phyloP scores from a whole-genome alignment of 2,797 vertebrate species.

The Caiman crocodilus region DNA sequence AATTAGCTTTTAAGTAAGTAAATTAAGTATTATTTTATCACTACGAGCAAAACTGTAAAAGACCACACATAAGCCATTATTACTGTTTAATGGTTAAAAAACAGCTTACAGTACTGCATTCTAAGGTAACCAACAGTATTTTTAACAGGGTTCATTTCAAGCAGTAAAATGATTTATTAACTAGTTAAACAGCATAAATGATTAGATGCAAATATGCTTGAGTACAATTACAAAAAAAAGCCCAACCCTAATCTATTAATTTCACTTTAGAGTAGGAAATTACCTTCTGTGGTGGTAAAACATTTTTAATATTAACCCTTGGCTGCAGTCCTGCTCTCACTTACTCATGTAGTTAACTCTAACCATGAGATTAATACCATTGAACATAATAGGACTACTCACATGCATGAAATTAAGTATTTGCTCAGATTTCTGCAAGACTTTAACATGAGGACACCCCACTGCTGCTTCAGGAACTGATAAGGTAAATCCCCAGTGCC shows the following conservation, averaged over 20 bases:
- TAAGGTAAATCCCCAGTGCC: background rate
- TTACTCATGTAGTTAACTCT: background rate
- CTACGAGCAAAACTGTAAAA: conserved; percentile 26
- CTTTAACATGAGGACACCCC: background rate
- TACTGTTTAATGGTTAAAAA: conserved; percentile 48
- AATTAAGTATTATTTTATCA: conserved; percentile 32
- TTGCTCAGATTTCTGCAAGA: background rate
- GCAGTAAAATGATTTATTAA: conserved; percentile 37
- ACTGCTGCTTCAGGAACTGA: background rate
- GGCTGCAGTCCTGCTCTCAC: background rate
- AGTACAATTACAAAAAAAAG: background rate
- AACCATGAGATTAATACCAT: background rate
- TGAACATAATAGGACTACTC: background rate
- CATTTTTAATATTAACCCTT: conserved; percentile 17
- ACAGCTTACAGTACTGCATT: conserved; percentile 12
- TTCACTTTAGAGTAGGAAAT: conserved; percentile 21
- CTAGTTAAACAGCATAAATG: conserved; percentile 6
- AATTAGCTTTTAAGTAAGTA: conserved; percentile 35
- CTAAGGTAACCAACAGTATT: conserved; percentile 45
- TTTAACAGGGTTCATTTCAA: conserved; percentile 64
- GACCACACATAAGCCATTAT: conserved; percentile 11
- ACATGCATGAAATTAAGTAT: rapidly evolving
- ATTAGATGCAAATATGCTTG: conserved; percentile 27
- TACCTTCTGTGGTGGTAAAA: conserved; percentile 34
- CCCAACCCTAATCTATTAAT: background rate